Evolutionary conservation across 1,140 invertebrate species (phyloP), one percentile per base, ranked within the genome.

Genomic region (Aleiodes sp.): DNA sequence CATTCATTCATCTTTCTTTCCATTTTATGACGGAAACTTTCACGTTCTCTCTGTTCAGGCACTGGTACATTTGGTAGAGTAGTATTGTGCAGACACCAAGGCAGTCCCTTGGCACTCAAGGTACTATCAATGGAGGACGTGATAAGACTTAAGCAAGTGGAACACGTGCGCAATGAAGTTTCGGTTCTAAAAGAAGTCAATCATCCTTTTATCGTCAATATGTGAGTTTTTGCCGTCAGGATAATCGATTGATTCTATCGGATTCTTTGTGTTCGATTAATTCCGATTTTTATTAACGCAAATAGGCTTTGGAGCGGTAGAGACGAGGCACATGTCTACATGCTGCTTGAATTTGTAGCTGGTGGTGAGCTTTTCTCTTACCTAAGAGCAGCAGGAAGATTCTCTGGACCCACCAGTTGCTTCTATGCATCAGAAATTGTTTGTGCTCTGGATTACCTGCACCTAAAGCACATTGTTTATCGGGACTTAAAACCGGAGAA

Each of bases 281-380:
- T n/a, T n/a, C n/a, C n/a, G n/a, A n/a, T n/a, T n/a, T n/a, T n/a
- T n/a, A n/a, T n/a, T n/a, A n/a, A n/a, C n/a, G n/a, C n/a, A n/a
- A n/a, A n/a, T n/a, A 98, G 96, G 86, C 89, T 93, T 72, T 98
- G 96, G 95, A 94, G 93, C 73, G 91, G 93, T 70, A 92, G 95
- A 77, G 96, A 98, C 80, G 90, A 93, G 57, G 90, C 90, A 21
- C 95, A 95, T 82, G 90, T 98, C 12, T 98, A 98, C 86, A 93
- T 94, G 96, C 87, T 98, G 16, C 93, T 98, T 79, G 97, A 99
- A 82, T 99, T 96, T 84, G 94, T 96, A 0, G 93, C 93, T 68
- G 97, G 97, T 7, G 97, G 97, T 7, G 97, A 99, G 87, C 88
- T 99, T 4, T 99, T 98, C 83, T 95, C 96, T 1, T 98, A 98